Percentiles rank a stretch among this genome's conserved stretches.
Evolutionary conservation across 2,888 invertebrate genomes (phyloP).

Genomic region (Eurois occulta): DNA sequence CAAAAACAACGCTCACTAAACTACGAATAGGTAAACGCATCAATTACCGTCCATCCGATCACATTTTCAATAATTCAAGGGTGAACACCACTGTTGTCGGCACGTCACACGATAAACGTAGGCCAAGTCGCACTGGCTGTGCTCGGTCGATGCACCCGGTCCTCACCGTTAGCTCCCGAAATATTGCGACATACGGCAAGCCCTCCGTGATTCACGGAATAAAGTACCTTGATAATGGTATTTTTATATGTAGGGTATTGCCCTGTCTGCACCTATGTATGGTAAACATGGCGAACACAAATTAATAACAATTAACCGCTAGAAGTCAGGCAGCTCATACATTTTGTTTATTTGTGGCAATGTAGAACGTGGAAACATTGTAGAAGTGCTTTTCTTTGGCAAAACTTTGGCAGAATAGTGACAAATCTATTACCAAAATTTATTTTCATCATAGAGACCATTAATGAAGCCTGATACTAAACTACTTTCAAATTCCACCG

Average conservation of each 20-base stretch:
- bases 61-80: constrained; percentile 69
- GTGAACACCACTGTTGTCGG: constrained; percentile 64
- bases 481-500: neutral
- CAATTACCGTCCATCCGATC: constrained; percentile 61
- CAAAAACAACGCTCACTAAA: constrained; percentile 20
- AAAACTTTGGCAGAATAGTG: neutral
- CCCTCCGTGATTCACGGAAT: constrained; percentile 69
- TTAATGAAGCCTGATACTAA: neutral
- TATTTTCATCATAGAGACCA: too few relatives aligned
- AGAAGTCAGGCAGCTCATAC: constrained; percentile 12
- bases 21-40: constrained; percentile 61
- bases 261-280: constrained; percentile 65
- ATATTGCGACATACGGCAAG: constrained; percentile 84
- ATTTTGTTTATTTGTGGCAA: neutral
- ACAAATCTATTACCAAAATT: neutral
- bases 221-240: constrained; percentile 62
- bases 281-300: constrained; percentile 47
- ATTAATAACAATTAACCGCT: constrained; percentile 7
- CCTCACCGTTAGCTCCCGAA: constrained; percentile 88
- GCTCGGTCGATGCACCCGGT: constrained; percentile 82
- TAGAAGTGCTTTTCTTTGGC: neutral
- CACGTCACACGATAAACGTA: constrained; percentile 81
- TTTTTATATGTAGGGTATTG: constrained; percentile 75
- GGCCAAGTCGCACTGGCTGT: constrained; percentile 78
- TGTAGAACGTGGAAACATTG: neutral